These are phyloP conservation scores for Dicrurus megarhynchus DNA, from an alignment of 2,113 vertebrate species.

Conservation along the genomic window DNA sequence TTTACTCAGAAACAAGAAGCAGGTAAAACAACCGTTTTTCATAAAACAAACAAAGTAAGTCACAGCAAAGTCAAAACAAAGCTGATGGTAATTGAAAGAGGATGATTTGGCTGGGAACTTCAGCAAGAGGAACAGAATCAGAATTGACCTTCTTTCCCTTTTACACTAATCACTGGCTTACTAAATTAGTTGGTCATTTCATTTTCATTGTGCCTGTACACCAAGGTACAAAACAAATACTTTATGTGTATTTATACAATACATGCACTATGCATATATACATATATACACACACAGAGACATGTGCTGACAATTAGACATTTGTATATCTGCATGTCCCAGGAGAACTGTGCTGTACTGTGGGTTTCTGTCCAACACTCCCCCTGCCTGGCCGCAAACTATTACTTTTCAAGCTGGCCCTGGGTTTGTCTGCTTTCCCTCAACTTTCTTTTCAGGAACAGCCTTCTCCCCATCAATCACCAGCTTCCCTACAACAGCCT, in stretches of 20 bases:
- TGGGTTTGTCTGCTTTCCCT: neutral
- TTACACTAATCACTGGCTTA: neutral
- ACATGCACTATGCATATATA: no score
- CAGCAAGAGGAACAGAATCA: neutral
- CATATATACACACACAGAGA: accelerated
- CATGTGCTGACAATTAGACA: neutral
- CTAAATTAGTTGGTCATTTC: neutral
- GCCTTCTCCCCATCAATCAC: neutral
- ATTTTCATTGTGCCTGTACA: neutral
- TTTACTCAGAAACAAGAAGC: neutral
- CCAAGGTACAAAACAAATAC: neutral
- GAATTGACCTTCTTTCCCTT: neutral
- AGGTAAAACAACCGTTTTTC: neutral
- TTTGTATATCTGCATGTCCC: neutral
- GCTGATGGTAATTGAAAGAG: neutral
- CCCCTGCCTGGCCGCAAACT: neutral
- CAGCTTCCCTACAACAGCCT: neutral
- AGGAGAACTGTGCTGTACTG: neutral
- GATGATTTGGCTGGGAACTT: neutral
- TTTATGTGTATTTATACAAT: neutral
- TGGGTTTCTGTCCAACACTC: neutral
- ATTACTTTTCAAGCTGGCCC: neutral
- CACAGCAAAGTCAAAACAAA: neutral
- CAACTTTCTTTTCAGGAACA: neutral
- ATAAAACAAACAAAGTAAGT: neutral